Conservation (phyloP, 1,140 invertebrate species). For the Drosophila malerkotliana region DNA sequence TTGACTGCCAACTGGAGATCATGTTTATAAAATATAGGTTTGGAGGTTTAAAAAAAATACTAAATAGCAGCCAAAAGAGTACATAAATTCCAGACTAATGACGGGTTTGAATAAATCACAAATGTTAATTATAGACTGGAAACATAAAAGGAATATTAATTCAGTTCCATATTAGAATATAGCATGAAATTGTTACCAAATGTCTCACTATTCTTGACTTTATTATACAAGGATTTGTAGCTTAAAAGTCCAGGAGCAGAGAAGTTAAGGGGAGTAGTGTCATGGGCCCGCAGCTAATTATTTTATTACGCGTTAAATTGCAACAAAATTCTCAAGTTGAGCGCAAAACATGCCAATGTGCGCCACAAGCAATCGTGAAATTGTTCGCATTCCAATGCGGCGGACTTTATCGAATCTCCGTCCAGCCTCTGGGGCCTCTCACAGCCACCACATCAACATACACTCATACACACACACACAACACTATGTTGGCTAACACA, state of each 20-base stretch:
- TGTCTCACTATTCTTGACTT: not conserved
- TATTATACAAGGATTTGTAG: not conserved
- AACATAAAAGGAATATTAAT: not conserved
- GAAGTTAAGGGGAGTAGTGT: not conserved
- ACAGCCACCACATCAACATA: conserved; percentile 2
- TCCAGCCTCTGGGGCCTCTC: conserved; percentile 25
- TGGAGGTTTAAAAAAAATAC: not conserved
- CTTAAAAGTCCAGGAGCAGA: not conserved
- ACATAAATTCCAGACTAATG: conserved; percentile 45
- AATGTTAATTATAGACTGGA: not conserved
- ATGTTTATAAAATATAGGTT: conserved; percentile 17
- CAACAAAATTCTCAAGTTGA: conserved; percentile 74
- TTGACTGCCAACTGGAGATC: not conserved
- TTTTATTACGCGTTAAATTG: conserved; percentile 81
- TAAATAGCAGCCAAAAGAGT: conserved; percentile 31
- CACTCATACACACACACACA: conserved; percentile 1
- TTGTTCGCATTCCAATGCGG: conserved; percentile 72
- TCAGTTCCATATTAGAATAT: too few species aligned
- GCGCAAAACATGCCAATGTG: conserved; percentile 76
- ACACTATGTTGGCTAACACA: conserved; percentile 29
- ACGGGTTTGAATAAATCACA: conserved; percentile 6
- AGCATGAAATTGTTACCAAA: too few species aligned
- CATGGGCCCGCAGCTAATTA: conserved; percentile 63
- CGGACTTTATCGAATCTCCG: conserved; percentile 68
- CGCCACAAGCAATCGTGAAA: conserved; percentile 79